Conservation (phyloP, 92 coral and sea anemone genomes). For the Epizoanthus illoricatus region DNA sequence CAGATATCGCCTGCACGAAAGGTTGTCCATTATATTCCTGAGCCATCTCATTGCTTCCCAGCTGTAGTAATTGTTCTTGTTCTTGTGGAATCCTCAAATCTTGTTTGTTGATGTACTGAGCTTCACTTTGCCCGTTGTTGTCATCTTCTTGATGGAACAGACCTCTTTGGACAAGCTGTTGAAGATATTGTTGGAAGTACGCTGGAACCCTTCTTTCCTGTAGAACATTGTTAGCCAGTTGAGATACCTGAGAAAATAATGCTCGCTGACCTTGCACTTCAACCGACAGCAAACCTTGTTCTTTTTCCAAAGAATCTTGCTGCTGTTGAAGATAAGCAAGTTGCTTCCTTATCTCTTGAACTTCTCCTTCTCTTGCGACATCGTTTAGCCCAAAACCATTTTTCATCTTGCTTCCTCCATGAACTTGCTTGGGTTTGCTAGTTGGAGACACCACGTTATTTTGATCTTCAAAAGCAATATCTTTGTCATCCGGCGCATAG, state of each 20-base stretch:
- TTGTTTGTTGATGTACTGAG: background rate
- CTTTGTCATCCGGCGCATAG: background rate
- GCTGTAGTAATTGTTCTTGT: conserved; percentile 9
- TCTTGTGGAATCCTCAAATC: background rate
- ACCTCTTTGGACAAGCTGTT: background rate
- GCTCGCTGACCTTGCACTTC: conserved; percentile 46
- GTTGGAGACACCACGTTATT: background rate
- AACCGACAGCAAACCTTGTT: conserved; percentile 32
- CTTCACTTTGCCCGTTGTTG: background rate
- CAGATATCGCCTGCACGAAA: background rate
- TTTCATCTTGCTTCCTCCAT: background rate
- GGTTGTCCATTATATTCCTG: background rate
- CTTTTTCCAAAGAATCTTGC: conserved; percentile 35
- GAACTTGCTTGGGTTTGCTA: background rate
- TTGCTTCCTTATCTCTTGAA: conserved; percentile 43
- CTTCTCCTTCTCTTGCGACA: conserved; percentile 36
- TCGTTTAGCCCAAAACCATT: background rate
- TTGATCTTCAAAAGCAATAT: conserved; percentile 25
- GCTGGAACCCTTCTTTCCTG: conserved; percentile 8
- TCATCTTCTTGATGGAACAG: background rate
- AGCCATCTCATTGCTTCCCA: background rate
- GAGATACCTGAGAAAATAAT: conserved; percentile 40
- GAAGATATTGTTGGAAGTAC: background rate
- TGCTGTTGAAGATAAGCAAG: conserved; percentile 45
- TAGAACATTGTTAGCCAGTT: conserved; percentile 13